Conservation (phyloP, 2,797 vertebrate species). For the Malurus splendens region DNA sequence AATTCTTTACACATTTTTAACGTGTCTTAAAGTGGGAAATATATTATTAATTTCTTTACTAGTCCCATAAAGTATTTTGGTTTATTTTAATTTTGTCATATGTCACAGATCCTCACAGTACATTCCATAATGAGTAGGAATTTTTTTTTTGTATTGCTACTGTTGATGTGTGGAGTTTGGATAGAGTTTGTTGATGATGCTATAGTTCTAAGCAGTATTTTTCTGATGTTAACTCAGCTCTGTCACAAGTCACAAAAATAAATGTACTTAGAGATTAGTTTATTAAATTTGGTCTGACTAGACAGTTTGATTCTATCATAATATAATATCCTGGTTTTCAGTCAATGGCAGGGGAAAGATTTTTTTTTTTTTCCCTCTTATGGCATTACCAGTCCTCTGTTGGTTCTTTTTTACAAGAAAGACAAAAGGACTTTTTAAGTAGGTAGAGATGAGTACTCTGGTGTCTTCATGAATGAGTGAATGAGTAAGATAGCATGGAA, state of each 20-base stretch:
- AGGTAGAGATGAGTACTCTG: not conserved
- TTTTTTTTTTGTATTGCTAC: not conserved
- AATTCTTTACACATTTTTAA: not conserved
- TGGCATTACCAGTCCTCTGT: not conserved
- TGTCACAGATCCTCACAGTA: not conserved
- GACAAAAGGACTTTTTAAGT: not conserved
- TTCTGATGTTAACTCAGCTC: not conserved
- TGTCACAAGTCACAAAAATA: not conserved
- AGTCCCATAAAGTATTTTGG: not conserved
- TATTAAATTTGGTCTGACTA: not conserved
- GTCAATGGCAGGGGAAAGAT: not conserved
- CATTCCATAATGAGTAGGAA: not conserved
- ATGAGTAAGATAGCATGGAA: not conserved
- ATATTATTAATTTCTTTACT: not conserved
- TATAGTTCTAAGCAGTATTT: not conserved
- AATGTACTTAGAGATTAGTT: not conserved
- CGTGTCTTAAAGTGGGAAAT: not conserved
- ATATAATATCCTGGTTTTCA: not conserved
- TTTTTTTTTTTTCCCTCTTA: not conserved
- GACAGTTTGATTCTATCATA: not conserved
- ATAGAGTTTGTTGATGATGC: not conserved
- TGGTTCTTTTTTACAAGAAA: not conserved
- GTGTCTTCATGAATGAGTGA: not conserved
- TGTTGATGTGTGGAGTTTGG: not conserved
- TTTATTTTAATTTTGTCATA: not conserved